Evolutionary conservation across 2,888 invertebrate genomes (phyloP).

Genomic region (Limnephilus marmoratus): DNA sequence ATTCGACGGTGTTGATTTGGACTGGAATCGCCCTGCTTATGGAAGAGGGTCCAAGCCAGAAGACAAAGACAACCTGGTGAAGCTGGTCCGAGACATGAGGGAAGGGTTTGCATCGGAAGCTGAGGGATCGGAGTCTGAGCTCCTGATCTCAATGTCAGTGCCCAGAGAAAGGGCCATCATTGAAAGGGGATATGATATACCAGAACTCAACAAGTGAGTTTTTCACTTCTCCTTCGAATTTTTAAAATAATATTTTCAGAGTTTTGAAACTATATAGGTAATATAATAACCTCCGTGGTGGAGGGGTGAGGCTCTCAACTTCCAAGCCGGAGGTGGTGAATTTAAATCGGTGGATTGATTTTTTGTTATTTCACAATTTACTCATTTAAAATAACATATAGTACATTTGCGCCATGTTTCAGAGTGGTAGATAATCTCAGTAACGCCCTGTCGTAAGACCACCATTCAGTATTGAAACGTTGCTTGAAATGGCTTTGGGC

Average conservation of each 20-base stretch:
- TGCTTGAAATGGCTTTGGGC: too few species aligned
- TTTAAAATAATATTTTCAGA: neutral
- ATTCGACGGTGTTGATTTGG: constrained; percentile 85
- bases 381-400: too few species aligned
- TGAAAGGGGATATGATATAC: constrained; percentile 79
- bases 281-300: too few species aligned
- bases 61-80: constrained; percentile 25
- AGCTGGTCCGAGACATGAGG: constrained; percentile 33
- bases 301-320: too few species aligned
- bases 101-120: constrained; percentile 13
- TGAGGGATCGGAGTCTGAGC: neutral
- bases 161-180: constrained; percentile 2
- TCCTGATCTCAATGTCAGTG: constrained; percentile 14
- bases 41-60: constrained; percentile 66
- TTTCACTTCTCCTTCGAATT: neutral
- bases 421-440: too few species aligned
- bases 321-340: too few species aligned
- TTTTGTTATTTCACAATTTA: too few species aligned
- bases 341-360: too few species aligned
- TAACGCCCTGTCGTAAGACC: too few species aligned
- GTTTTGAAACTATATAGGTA: neutral
- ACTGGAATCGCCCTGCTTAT: constrained; percentile 83
- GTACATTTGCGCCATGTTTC: too few species aligned
- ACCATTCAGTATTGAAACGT: too few species aligned
- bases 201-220: constrained; percentile 86